Evolutionary conservation across 2,888 invertebrate species (phyloP).

Genomic region (Leistus spinibarbis): DNA sequence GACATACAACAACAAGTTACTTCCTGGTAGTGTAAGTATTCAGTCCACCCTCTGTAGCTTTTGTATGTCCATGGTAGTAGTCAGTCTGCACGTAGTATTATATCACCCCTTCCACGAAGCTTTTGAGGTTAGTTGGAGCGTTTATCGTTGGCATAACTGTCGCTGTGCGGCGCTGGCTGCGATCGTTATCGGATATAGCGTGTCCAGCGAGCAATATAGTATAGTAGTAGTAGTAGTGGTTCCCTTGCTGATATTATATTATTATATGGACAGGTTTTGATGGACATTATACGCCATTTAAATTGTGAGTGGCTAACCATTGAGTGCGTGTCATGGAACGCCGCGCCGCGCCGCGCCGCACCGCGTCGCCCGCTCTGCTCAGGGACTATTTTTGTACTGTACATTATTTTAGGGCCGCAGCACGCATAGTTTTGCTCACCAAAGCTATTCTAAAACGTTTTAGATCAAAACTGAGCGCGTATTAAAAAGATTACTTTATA

Average conservation of each 20-base stretch:
- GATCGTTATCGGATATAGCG: neutral
- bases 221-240: too few relatives aligned
- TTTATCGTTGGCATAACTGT: neutral
- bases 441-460: neutral
- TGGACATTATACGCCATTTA: neutral
- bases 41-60: too few relatives aligned
- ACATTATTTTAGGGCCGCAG: neutral
- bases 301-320: neutral
- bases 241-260: neutral
- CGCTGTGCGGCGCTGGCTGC: neutral
- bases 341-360: too few relatives aligned
- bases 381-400: neutral
- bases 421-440: neutral
- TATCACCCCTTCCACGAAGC: too few relatives aligned
- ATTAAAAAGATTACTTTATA: too few relatives aligned
- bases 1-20: too few relatives aligned
- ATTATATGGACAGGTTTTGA: neutral
- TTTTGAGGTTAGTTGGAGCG: neutral
- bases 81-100: neutral
- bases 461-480: neutral
- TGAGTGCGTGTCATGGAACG: neutral
- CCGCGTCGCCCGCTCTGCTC: too few relatives aligned
- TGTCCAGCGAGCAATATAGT: neutral
- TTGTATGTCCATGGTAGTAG: neutral
- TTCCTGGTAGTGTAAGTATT: too few relatives aligned